Evolutionary conservation across 1,140 invertebrate genomes (phyloP), one percentile per base, ranked within the genome.

Genomic region (Geopemphigus sp.): DNA sequence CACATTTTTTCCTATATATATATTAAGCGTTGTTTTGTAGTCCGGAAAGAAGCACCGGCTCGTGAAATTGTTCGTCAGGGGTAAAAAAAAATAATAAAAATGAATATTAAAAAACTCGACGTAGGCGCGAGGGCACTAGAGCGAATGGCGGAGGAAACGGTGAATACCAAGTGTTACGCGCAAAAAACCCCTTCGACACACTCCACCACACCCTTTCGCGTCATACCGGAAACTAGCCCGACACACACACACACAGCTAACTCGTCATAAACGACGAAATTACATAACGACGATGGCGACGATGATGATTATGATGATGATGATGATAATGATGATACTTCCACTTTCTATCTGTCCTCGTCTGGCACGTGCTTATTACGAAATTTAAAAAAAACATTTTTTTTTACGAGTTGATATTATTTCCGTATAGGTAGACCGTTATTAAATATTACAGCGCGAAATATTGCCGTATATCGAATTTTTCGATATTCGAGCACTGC

Each of bases 101-200:
- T 66, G 64, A 76, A 76, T 76, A 76, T 76, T 76, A 76, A 76
- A 76, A 76, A 74, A 39, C 72, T 74, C 72, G 14, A 47, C 32
- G 73, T 57, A 29, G 14, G 72, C 72, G 72, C 11, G 15, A 26
- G 22, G 22, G 63, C n/a, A 39, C 17, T 8, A 17, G 45, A 11
- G 45, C 14, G 64, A 50, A 22, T 3, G 22, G 45, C 22, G 47
- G 45, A 26, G 22, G 22, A 70, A 70, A 53, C 22, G 47, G 45
- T 32, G 66, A 70, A 70, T n/a, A 22, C 66, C 66, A 53, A 70
- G 66, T 70, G 66, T 70, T 70, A 53, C 66, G 15, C 66, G 63
- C 64, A 12, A 66, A 66, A 45, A 66, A 66, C 19, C 12, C n/a
- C 32, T n/a, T n/a, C 29, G 17, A 14, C 0, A 10, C 19, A 10